These are phyloP conservation scores for Lacerta bilineata DNA, from an alignment of 2,797 vertebrate genomes.

Conservation along the genomic window DNA sequence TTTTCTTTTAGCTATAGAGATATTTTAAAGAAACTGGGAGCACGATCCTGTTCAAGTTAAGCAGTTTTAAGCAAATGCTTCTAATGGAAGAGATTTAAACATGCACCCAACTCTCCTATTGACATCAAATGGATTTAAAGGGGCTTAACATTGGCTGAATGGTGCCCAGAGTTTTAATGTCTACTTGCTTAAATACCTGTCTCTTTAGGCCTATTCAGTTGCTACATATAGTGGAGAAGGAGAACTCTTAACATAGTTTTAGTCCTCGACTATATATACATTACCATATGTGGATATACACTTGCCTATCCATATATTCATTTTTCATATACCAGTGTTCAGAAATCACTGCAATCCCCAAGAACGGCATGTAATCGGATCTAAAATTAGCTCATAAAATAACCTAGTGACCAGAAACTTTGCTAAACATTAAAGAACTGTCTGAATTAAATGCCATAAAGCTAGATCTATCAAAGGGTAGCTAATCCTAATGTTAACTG, in stretches of 20 bases:
- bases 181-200: not conserved
- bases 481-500: not conserved
- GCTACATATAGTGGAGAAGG: not conserved
- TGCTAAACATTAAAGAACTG: constrained; percentile 2
- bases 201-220: not conserved
- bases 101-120: not conserved
- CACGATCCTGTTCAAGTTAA: not conserved
- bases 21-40: not conserved
- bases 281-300: too few relatives aligned
- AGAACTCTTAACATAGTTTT: not conserved
- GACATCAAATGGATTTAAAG: not conserved
- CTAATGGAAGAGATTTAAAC: not conserved
- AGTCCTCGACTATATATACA: not conserved
- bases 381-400: not conserved
- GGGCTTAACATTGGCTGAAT: not conserved
- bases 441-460: not conserved
- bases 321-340: not conserved
- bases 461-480: not conserved
- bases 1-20: not conserved
- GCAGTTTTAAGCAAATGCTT: not conserved
- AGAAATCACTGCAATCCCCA: not conserved
- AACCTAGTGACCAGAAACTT: not conserved
- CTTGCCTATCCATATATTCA: not conserved
- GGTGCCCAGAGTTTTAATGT: not conserved
- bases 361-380: not conserved